Base-by-base conservation (phyloP, 2,113 vertebrate genomes). In the Silurus glanis region DNA sequence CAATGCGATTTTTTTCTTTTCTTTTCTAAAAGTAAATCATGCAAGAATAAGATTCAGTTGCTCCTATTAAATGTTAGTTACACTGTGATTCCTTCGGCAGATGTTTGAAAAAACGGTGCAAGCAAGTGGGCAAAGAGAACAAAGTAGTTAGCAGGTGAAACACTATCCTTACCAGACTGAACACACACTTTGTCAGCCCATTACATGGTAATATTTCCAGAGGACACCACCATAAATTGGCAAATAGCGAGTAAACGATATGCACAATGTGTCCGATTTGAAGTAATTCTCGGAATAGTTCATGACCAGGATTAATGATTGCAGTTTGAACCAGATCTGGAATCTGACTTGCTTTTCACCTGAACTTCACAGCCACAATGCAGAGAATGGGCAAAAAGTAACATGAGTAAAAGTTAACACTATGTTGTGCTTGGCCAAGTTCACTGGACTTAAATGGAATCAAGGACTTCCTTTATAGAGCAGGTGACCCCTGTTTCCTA, bases 361-460 rank as follows among this genome's bases (percentile, higher is more conserved):
- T 85, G 85, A 23, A 55, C 59, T 76, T 78, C 25, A 67, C 59
- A 82, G 49, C 78, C 82, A 85, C 76, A 14, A 61, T 80, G 53
- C 1, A 78, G 87, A 81, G 71, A 84, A 86, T 86, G 62, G 67
- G 76, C 69, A n/a, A 17, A n/a, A 17, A 21, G 92, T 91, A 92
- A 93, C 85, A 6, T 74, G 87, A 94, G 90, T 84, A 90, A 75
- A 87, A 86, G 86, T 86, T 82, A 37, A n/a, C 59, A 82, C 37
- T 10, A 81, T 93, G 91, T 93, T 93, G 91, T 92, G 89, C 90
- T 94, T 92, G 88, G 89, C 89, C 90, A 92, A 92, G 91, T 92
- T 92, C 91, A 90, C 83, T 91, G 90, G 91, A 92, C 90, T 91
- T 91, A 86, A 94, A 94, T 92, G 90, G 89, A 92, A 88, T 28